Conservation (phyloP, 2,797 vertebrate genomes). For the Allobates femoralis region DNA sequence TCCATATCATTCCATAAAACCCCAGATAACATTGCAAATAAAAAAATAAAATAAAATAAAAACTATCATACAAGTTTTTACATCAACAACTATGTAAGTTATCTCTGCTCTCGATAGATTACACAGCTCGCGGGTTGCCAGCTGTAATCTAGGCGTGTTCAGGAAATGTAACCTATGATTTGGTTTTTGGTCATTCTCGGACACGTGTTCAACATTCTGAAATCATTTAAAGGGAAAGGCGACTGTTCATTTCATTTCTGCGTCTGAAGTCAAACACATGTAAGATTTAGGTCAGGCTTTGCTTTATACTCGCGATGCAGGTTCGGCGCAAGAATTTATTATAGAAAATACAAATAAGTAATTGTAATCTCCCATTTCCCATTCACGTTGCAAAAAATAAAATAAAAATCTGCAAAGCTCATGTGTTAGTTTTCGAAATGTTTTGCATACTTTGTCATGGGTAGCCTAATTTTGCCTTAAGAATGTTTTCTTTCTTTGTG, state of each 20-base stretch:
- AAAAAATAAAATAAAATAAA: not conserved
- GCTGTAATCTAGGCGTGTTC: constrained; percentile 9
- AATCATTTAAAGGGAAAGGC: not conserved
- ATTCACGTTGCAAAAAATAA: no score
- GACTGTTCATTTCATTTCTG: not conserved
- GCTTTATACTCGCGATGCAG: no score
- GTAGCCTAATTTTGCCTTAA: no score
- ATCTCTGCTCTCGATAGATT: constrained; percentile 27
- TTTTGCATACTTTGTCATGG: no score
- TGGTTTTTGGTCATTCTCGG: constrained; percentile 21
- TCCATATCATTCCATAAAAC: not conserved
- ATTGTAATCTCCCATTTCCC: no score
- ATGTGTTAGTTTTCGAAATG: no score
- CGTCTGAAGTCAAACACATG: not conserved
- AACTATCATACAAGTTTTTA: not conserved
- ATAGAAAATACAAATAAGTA: no score
- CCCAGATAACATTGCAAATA: not conserved
- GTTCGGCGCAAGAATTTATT: no score
- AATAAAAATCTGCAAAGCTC: no score
- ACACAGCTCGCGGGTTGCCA: constrained; percentile 20
- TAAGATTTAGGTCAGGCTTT: not conserved
- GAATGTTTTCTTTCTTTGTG: no score
- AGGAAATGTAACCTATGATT: constrained; percentile 36
- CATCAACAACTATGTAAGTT: constrained; percentile 7
- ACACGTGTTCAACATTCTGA: constrained; percentile 21